Conservation (phyloP, 2,888 invertebrate species). For the Apotomis capreana region DNA sequence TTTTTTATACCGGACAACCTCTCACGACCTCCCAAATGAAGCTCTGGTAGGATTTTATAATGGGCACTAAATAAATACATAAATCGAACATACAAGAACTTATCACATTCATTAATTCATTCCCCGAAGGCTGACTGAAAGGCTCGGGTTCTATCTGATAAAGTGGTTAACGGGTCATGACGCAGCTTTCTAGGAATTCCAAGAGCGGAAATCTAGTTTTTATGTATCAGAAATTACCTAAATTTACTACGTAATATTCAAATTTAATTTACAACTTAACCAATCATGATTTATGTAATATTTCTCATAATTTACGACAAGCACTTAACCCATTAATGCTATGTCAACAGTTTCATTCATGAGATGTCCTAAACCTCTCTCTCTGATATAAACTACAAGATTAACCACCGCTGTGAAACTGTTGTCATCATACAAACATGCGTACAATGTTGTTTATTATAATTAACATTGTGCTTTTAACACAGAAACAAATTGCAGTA, state of each 20-base stretch:
- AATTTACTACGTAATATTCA: background rate
- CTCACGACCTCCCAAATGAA: no score
- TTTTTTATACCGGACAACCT: no score
- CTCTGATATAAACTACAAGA: slow-evolving; percentile 28
- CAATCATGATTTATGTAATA: slow-evolving; percentile 4
- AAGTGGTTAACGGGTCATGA: no score
- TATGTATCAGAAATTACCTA: background rate
- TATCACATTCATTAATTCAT: no score
- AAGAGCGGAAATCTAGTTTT: background rate
- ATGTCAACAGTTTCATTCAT: slow-evolving; percentile 1
- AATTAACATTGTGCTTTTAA: slow-evolving; percentile 24
- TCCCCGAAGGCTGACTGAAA: no score
- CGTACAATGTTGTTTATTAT: slow-evolving; percentile 36
- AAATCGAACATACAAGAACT: no score
- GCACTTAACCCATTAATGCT: slow-evolving; percentile 13
- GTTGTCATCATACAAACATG: slow-evolving; percentile 26
- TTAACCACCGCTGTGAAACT: slow-evolving; percentile 24
- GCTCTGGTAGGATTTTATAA: no score
- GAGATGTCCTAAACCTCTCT: slow-evolving; percentile 14
- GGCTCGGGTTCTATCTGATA: no score
- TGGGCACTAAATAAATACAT: no score
- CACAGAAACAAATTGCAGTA: slow-evolving; percentile 10
- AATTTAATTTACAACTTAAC: background rate
- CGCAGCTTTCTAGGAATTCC: no score
- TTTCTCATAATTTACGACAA: background rate